Percentiles rank a stretch among this genome's conserved stretches.
Conservation (phyloP, 2,888 invertebrate genomes). For the Sesia bembeciformis region DNA sequence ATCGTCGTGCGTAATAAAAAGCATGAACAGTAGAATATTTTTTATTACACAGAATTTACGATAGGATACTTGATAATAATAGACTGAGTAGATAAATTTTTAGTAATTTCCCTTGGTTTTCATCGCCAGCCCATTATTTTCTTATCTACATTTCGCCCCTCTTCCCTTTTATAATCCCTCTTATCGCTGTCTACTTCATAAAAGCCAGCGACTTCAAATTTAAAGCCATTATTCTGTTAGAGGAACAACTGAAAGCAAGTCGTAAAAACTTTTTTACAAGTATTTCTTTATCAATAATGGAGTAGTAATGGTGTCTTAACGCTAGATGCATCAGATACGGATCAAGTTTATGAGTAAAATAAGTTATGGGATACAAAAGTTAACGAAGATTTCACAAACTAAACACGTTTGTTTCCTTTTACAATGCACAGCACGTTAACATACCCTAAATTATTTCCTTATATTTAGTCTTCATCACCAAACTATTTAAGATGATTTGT, state of each 20-base stretch:
- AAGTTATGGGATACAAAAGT: too few relatives aligned
- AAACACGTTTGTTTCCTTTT: too few relatives aligned
- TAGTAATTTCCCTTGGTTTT: conserved; percentile 39
- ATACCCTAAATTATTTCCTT: too few relatives aligned
- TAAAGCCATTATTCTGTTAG: conserved; percentile 49
- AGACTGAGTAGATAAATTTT: conserved; percentile 20
- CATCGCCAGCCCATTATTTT: conserved; percentile 50
- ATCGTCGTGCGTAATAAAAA: too few relatives aligned
- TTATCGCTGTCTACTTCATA: conserved; percentile 59
- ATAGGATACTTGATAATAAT: too few relatives aligned
- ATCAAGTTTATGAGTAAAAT: background rate
- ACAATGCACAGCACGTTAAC: too few relatives aligned
- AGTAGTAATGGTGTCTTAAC: conserved; percentile 18
- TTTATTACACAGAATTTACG: too few relatives aligned
- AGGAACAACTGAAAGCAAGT: conserved; percentile 39
- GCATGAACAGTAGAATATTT: too few relatives aligned
- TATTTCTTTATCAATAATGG: conserved; percentile 29
- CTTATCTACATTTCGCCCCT: conserved; percentile 55
- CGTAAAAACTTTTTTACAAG: conserved; percentile 43
- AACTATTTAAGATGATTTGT: too few relatives aligned
- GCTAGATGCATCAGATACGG: background rate
- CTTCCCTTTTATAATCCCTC: conserved; percentile 54
- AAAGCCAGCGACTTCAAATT: conserved; percentile 52
- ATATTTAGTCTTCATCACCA: too few relatives aligned
- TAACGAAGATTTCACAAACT: too few relatives aligned